phyloP scores from a whole-genome alignment of 2,113 vertebrate genomes.

The Gorilla gorilla region DNA sequence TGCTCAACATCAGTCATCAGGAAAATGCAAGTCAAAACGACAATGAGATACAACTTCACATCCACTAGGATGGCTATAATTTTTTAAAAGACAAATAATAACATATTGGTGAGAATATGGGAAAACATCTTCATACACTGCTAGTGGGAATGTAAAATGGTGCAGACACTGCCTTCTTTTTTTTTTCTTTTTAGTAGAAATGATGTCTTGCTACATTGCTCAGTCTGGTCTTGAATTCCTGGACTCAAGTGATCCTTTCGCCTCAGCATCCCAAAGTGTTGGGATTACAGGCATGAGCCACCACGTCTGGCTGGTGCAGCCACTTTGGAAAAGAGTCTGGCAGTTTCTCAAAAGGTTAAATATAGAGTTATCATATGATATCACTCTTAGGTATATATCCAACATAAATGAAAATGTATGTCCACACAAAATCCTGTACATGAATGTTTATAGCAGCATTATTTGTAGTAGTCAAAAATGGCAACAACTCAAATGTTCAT shows the following conservation, averaged over 20 bases:
- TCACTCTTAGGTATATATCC: background rate
- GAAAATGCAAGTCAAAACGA: slow-evolving; percentile 1
- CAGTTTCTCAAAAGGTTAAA: background rate
- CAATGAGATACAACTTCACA: background rate
- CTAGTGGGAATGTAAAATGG: background rate
- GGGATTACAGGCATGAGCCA: background rate
- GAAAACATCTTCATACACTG: background rate
- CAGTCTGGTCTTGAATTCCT: background rate
- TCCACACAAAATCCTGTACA: background rate
- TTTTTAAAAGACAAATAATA: background rate
- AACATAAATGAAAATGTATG: background rate
- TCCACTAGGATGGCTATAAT: background rate
- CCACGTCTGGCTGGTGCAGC: too few species aligned
- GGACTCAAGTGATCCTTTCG: background rate
- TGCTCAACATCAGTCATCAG: background rate
- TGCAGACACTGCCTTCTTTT: background rate
- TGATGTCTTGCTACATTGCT: background rate
- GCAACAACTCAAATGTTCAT: background rate
- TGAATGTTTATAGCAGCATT: background rate
- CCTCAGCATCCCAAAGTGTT: background rate
- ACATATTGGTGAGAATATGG: background rate
- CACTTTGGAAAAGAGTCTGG: background rate
- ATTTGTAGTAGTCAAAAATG: background rate
- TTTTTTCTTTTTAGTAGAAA: too few species aligned
- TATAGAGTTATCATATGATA: background rate